Evolutionary conservation across 23 tunicate species (phyloP).

Genomic region (Botrylloides violaceus): DNA sequence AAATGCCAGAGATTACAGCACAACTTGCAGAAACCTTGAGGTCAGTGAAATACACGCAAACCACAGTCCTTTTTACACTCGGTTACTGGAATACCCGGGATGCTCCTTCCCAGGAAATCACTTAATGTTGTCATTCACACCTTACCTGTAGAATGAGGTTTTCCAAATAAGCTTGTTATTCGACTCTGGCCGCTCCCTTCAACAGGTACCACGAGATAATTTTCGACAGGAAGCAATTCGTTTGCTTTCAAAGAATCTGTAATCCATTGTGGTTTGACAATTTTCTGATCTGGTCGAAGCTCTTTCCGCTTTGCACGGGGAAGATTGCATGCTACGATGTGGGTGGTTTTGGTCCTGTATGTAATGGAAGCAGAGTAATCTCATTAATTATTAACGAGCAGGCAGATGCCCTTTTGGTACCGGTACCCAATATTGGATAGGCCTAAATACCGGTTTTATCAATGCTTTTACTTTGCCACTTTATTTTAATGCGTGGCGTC

Average conservation of each 20-base stretch:
- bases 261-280: constrained; percentile 88
- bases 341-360: constrained; percentile 50
- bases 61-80: no score
- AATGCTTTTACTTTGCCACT: background rate
- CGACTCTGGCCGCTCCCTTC: constrained; percentile 7
- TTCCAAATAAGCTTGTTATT: constrained; percentile 5
- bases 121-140: no score
- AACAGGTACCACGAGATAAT: constrained; percentile 30
- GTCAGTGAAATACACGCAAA: no score
- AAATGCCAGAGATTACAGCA: no score
- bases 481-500: background rate
- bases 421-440: no score
- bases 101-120: no score
- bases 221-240: constrained; percentile 47
- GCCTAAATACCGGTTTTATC: no score
- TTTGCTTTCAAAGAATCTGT: constrained; percentile 61
- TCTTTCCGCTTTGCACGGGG: constrained; percentile 75
- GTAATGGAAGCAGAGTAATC: no score
- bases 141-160: background rate
- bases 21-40: no score
- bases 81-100: no score
- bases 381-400: no score
- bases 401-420: no score
- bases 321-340: constrained; percentile 64
- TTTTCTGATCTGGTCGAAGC: constrained; percentile 57